These are phyloP conservation scores for Siphamia tubifer DNA, from an alignment of 2,113 vertebrate genomes.

Conservation along the genomic window DNA sequence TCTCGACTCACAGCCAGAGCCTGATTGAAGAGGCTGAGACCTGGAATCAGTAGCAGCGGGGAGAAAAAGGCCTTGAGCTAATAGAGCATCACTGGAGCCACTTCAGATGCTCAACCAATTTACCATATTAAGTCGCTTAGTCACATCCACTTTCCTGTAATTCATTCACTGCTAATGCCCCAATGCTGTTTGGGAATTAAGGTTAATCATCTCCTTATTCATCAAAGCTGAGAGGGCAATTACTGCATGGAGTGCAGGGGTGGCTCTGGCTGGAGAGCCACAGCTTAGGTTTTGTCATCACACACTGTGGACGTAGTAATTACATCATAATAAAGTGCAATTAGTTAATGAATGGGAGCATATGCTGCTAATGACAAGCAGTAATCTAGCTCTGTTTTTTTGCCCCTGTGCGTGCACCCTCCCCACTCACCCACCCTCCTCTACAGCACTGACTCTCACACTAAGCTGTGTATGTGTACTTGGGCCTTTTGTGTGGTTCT, in stretches of 20 bases:
- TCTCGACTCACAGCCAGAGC: constrained; percentile 50
- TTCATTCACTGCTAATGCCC: constrained; percentile 91
- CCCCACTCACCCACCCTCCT: constrained; percentile 5
- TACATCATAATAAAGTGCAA: constrained; percentile 86
- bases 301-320: constrained; percentile 80
- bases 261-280: constrained; percentile 75
- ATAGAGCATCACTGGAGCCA: constrained; percentile 66
- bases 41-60: constrained; percentile 47
- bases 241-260: constrained; percentile 83
- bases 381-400: constrained; percentile 46
- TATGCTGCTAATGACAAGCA: constrained; percentile 71
- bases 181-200: constrained; percentile 90
- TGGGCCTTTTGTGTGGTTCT: background rate
- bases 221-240: constrained; percentile 88
- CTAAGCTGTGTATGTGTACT: background rate
- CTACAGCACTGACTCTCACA: background rate
- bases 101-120: constrained; percentile 80
- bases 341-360: constrained; percentile 81
- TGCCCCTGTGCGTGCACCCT: background rate
- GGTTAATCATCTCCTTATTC: constrained; percentile 95
- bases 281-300: constrained; percentile 75
- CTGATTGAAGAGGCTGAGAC: constrained; percentile 47
- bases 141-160: constrained; percentile 87
- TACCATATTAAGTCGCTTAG: constrained; percentile 90
- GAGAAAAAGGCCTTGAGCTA: constrained; percentile 64